phyloP scores from a whole-genome alignment of 2,797 vertebrate genomes.

The Schizopygopsis malacanthus region DNA sequence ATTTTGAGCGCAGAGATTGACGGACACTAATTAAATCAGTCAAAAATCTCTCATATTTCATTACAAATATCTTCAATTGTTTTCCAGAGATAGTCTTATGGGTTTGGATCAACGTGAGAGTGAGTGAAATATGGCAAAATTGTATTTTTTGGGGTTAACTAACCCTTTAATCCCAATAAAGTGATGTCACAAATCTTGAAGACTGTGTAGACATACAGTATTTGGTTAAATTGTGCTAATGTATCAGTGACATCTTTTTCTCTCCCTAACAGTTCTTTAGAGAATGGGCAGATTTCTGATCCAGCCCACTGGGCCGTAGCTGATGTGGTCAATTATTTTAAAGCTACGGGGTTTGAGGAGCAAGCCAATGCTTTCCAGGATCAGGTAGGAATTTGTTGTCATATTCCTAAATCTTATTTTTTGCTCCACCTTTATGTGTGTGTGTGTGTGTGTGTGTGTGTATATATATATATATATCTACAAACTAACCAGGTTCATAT shows the following conservation, averaged over 20 bases:
- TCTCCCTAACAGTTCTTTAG: slow-evolving; percentile 82
- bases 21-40: too few species aligned
- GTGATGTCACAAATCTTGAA: background rate
- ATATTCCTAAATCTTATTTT: background rate
- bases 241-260: background rate
- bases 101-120: background rate
- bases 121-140: background rate
- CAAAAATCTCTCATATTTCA: background rate
- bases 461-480: too few species aligned
- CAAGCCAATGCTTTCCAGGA: slow-evolving; percentile 96
- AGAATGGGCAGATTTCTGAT: slow-evolving; percentile 91
- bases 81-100: background rate
- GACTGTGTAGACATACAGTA: background rate
- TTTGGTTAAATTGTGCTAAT: background rate
- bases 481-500: too few species aligned
- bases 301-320: slow-evolving; percentile 95
- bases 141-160: background rate
- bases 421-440: too few species aligned
- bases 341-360: slow-evolving; percentile 95
- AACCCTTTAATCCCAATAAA: background rate
- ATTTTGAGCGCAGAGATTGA: too few species aligned
- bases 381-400: slow-evolving; percentile 81
- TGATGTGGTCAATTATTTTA: slow-evolving; percentile 98
- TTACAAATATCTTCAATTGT: background rate
- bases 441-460: too few species aligned